Evolutionary conservation across 2,888 invertebrate species (phyloP).

Genomic region (Morpho helenor): DNA sequence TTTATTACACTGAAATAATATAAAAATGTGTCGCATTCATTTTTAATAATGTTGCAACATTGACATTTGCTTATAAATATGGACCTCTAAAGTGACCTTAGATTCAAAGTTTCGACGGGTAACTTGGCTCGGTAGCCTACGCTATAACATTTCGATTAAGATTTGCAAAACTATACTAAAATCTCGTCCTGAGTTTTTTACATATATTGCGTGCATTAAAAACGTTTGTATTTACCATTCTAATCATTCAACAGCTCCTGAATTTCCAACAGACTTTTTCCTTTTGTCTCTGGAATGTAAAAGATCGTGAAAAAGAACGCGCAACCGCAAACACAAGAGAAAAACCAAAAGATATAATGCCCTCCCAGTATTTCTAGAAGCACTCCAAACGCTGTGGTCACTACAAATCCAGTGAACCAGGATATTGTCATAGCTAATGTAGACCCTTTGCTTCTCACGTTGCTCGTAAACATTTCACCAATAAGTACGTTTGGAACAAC

Average conservation of each 20-base stretch:
- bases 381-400: constrained; percentile 28
- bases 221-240: background rate
- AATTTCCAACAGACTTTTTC: constrained; percentile 86
- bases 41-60: too few relatives aligned
- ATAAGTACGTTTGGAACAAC: constrained; percentile 29
- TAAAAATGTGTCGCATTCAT: too few relatives aligned
- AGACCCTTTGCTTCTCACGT: constrained; percentile 32
- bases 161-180: too few relatives aligned
- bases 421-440: constrained; percentile 23
- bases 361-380: constrained; percentile 62
- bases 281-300: constrained; percentile 89
- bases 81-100: too few relatives aligned
- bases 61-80: too few relatives aligned
- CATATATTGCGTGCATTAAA: too few relatives aligned
- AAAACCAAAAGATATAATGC: constrained; percentile 82
- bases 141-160: too few relatives aligned
- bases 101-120: too few relatives aligned
- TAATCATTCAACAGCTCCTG: constrained; percentile 72
- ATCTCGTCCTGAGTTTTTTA: too few relatives aligned
- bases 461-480: constrained; percentile 32
- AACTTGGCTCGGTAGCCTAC: too few relatives aligned
- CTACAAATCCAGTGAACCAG: constrained; percentile 27
- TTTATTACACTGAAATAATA: too few relatives aligned
- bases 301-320: constrained; percentile 82
- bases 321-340: constrained; percentile 54